Conservation (phyloP, 2,888 invertebrate species). For the Meliscaeva auricollis region DNA sequence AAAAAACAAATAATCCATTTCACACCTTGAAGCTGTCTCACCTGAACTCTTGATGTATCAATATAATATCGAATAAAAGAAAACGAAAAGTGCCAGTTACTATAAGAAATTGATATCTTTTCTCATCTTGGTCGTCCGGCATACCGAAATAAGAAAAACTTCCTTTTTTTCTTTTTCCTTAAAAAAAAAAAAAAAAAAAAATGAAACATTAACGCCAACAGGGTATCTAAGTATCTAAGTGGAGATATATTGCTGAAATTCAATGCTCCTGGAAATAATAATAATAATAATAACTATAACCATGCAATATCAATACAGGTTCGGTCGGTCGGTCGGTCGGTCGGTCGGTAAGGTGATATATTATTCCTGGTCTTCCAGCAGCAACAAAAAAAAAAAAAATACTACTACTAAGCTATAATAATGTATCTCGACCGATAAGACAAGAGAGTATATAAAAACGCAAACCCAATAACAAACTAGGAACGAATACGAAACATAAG, state of each 20-base stretch:
- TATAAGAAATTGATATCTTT: slow-evolving; percentile 41
- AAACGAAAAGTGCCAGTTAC: slow-evolving; percentile 4
- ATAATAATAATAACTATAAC: slow-evolving; percentile 43
- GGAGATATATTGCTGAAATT: slow-evolving; percentile 41
- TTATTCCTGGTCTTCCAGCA: slow-evolving; percentile 35
- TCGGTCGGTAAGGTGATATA: slow-evolving; percentile 46
- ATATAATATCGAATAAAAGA: slow-evolving; percentile 1
- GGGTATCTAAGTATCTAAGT: slow-evolving; percentile 33
- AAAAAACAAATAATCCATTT: background rate
- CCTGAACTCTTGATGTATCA: slow-evolving; percentile 37
- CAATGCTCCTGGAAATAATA: slow-evolving; percentile 47
- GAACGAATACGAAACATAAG: background rate
- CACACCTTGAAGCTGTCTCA: slow-evolving; percentile 37
- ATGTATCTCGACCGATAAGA: slow-evolving; percentile 30
- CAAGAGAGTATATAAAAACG: slow-evolving; percentile 6
- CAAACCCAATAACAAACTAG: slow-evolving; percentile 6
- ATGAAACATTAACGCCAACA: slow-evolving; percentile 33
- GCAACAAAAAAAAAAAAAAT: slow-evolving; percentile 7
- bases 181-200: background rate
- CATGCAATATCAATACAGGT: slow-evolving; percentile 47
- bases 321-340: slow-evolving; percentile 39
- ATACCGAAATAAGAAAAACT: slow-evolving; percentile 14
- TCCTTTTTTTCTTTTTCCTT: background rate
- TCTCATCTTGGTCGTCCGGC: slow-evolving; percentile 28
- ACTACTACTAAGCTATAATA: slow-evolving; percentile 6